Conservation (phyloP, 2,113 vertebrate species). For the Struthidea cinerea region DNA sequence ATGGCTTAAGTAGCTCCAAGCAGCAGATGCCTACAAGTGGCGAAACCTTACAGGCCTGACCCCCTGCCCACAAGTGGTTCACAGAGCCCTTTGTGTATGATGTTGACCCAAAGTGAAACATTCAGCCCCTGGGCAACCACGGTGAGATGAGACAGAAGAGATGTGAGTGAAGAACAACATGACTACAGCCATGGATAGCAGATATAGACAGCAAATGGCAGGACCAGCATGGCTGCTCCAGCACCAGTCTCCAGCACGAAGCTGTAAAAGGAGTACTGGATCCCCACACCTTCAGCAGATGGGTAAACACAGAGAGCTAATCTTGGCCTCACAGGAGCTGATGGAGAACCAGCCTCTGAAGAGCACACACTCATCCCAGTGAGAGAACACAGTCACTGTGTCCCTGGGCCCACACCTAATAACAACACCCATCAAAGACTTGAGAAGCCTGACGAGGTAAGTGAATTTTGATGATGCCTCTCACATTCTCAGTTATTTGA, state of each 20-base stretch:
- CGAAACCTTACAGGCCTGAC: background rate
- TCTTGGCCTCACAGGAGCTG: background rate
- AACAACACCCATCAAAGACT: background rate
- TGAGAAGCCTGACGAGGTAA: background rate
- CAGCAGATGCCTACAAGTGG: background rate
- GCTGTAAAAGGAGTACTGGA: background rate
- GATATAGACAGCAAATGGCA: background rate
- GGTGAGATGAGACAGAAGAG: background rate
- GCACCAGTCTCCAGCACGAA: background rate
- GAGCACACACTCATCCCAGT: background rate
- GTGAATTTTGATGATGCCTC: background rate
- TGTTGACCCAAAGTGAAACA: background rate
- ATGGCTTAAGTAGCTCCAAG: background rate
- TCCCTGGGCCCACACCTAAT: background rate
- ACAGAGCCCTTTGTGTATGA: background rate
- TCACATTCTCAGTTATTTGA: background rate
- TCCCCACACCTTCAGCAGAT: background rate
- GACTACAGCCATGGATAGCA: accelerated
- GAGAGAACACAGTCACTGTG: background rate
- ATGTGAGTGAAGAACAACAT: background rate
- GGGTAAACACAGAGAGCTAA: background rate
- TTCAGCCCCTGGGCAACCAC: background rate
- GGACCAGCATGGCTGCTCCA: background rate
- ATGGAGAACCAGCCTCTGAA: background rate
- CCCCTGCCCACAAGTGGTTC: background rate